These are phyloP conservation scores for Drosophila longiperda DNA, from an alignment of 2,888 invertebrate genomes.

Conservation along the genomic window DNA sequence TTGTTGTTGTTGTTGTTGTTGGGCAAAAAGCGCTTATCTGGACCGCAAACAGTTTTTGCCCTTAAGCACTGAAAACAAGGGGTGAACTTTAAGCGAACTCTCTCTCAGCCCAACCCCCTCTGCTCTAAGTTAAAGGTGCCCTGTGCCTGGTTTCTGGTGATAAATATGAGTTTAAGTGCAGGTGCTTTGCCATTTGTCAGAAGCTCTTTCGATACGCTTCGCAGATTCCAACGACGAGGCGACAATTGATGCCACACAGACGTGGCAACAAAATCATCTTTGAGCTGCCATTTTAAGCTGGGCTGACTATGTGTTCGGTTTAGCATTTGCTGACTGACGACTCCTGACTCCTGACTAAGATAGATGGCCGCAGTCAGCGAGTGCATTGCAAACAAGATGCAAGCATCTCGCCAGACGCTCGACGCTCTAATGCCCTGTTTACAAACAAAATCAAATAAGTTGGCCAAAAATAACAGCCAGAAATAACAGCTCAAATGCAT, in stretches of 20 bases:
- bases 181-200: conserved; percentile 67
- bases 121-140: background rate
- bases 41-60: conserved; percentile 61
- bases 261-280: conserved; percentile 48
- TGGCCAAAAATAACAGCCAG: background rate
- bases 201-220: conserved; percentile 22
- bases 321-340: conserved; percentile 18
- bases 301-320: background rate
- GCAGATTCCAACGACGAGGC: conserved; percentile 7
- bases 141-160: conserved; percentile 30
- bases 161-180: conserved; percentile 67
- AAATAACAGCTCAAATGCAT: background rate
- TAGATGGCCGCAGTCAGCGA: conserved; percentile 66
- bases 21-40: conserved; percentile 54
- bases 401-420: background rate
- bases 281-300: conserved; percentile 21
- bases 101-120: background rate
- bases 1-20: conserved; percentile 26
- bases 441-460: background rate
- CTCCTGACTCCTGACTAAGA: conserved; percentile 60
- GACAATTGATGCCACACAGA: conserved; percentile 45
- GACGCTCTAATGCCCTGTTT: background rate
- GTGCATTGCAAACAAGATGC: conserved; percentile 57
- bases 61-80: conserved; percentile 17
- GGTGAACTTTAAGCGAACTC: conserved; percentile 9